These are phyloP conservation scores for Platysteira castanea DNA, from an alignment of 2,113 vertebrate species.

Conservation along the genomic window DNA sequence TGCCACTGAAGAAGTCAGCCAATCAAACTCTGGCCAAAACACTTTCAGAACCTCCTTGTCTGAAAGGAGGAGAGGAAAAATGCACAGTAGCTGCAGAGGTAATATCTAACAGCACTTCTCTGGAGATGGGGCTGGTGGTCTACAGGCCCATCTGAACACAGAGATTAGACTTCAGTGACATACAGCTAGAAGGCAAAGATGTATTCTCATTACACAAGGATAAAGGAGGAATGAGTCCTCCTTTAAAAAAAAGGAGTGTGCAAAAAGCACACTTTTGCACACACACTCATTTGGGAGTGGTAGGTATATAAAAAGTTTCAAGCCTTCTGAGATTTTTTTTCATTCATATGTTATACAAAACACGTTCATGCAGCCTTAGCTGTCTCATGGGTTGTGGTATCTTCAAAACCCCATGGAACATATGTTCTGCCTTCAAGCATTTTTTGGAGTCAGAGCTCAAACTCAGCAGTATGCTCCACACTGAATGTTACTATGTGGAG, in stretches of 20 bases:
- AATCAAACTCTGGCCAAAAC: neutral
- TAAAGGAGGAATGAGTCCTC: neutral
- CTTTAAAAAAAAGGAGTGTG: too few species aligned
- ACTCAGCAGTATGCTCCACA: neutral
- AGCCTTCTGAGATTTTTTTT: neutral
- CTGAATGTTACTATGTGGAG: neutral
- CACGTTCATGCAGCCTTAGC: neutral
- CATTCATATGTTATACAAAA: neutral
- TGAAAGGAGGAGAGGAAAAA: neutral
- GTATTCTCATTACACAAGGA: neutral
- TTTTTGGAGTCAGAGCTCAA: neutral
- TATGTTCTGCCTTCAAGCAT: neutral
- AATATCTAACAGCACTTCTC: neutral
- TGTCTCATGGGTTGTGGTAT: neutral
- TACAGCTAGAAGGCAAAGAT: neutral
- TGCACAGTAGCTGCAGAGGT: neutral
- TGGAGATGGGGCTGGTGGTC: neutral
- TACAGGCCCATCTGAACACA: neutral
- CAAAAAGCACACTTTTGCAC: neutral
- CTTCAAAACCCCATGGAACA: neutral
- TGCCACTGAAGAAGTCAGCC: neutral
- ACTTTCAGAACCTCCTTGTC: neutral
- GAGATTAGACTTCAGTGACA: neutral
- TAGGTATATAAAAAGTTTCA: neutral
- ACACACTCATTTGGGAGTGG: neutral